Conservation (phyloP, 2,797 vertebrate genomes). For the Spizella passerina region DNA sequence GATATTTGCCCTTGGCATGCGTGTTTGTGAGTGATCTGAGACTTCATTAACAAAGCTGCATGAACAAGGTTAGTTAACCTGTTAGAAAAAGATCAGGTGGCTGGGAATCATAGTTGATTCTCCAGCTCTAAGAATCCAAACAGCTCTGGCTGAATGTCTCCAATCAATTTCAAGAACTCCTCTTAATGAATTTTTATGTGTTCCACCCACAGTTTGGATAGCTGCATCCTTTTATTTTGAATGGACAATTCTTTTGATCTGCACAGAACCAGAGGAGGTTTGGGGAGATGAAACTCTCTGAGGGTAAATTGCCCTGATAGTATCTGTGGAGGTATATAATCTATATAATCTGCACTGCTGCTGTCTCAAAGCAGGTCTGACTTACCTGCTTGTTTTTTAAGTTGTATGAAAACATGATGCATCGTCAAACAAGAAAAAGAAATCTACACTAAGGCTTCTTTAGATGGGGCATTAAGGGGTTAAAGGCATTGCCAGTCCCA, state of each 20-base stretch:
- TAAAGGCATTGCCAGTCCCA: not conserved
- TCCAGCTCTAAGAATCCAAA: not conserved
- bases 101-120: not conserved
- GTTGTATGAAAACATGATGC: not conserved
- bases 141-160: not conserved
- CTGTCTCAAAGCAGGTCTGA: not conserved
- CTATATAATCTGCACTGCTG: not conserved
- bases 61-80: not conserved
- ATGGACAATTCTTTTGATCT: slow-evolving; percentile 3
- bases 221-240: not conserved
- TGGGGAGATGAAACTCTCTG: not conserved
- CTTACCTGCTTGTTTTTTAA: not conserved
- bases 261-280: not conserved
- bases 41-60: not conserved
- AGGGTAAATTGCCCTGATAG: not conserved
- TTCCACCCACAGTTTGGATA: not conserved
- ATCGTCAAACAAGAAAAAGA: not conserved
- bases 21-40: not conserved
- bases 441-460: not conserved
- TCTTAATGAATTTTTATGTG: slow-evolving; percentile 7
- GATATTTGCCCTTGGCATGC: not conserved
- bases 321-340: not conserved
- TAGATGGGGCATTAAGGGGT: not conserved
- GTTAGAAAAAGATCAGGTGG: not conserved
- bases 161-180: not conserved